These are phyloP conservation scores for Sylvia borin DNA, from an alignment of 2,797 vertebrate species.

Conservation along the genomic window DNA sequence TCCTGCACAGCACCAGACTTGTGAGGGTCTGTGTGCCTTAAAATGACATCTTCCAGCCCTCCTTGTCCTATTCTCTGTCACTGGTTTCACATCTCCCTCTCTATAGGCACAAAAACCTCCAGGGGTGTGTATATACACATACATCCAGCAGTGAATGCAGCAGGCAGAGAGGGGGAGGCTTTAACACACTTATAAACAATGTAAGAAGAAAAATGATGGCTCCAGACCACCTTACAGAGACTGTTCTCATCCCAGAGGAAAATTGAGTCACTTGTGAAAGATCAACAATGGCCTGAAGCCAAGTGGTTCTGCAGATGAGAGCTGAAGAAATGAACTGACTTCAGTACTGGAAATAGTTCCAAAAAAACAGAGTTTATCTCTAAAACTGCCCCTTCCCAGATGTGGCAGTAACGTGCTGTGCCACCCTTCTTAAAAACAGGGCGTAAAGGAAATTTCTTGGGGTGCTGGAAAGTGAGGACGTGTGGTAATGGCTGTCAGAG, in stretches of 20 bases:
- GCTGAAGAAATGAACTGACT: not conserved
- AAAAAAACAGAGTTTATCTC: not conserved
- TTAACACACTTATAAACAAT: not conserved
- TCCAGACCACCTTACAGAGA: not conserved
- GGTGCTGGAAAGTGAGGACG: not conserved
- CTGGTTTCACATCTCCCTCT: not conserved
- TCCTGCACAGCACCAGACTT: not conserved
- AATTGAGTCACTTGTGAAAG: not conserved
- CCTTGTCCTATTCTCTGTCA: not conserved
- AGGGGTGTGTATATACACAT: fast-evolving
- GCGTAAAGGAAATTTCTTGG: not conserved
- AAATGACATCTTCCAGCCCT: not conserved
- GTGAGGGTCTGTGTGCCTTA: not conserved
- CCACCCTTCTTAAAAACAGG: not conserved
- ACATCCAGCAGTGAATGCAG: not conserved
- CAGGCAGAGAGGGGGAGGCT: not conserved
- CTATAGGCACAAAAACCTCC: fast-evolving
- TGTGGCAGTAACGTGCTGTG: not conserved
- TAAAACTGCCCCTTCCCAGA: not conserved
- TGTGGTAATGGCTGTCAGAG: not conserved
- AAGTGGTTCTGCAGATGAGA: not conserved
- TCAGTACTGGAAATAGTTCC: not conserved
- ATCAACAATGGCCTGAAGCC: not conserved
- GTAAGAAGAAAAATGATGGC: not conserved
- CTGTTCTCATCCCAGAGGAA: not conserved